Conservation (phyloP, 2,113 vertebrate species). For the Campylomormyrus numenius region DNA sequence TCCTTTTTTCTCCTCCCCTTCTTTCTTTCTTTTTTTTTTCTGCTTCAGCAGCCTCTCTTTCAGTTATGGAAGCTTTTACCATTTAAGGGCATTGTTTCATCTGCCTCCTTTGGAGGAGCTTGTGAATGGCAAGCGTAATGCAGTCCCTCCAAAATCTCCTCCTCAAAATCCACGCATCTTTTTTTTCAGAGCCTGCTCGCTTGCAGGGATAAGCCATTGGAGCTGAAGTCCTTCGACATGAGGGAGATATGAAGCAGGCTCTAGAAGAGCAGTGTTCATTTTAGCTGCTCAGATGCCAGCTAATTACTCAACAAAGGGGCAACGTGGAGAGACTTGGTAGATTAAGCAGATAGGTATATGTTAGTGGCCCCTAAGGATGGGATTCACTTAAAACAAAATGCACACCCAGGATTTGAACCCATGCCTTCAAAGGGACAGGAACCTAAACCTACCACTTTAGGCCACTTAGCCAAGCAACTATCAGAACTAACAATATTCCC, state of each 20-base stretch:
- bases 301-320: not conserved
- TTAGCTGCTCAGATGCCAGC: not conserved
- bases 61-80: constrained; percentile 99
- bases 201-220: constrained; percentile 28
- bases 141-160: not conserved
- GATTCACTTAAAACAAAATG: not conserved
- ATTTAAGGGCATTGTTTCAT: constrained; percentile 99
- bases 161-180: not conserved
- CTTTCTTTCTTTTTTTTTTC: constrained; percentile 52
- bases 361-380: not conserved
- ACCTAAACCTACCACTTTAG: not conserved
- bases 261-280: not conserved
- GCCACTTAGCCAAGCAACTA: not conserved
- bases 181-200: not conserved
- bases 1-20: constrained; percentile 47
- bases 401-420: not conserved
- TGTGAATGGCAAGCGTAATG: constrained; percentile 35
- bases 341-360: not conserved
- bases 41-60: constrained; percentile 79
- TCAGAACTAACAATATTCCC: not conserved
- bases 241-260: not conserved
- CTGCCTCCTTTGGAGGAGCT: constrained; percentile 22
- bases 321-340: not conserved
- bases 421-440: not conserved
- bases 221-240: not conserved